These are phyloP conservation scores for Galleria mellonella DNA, from an alignment of 1,140 invertebrate genomes.

Conservation along the genomic window DNA sequence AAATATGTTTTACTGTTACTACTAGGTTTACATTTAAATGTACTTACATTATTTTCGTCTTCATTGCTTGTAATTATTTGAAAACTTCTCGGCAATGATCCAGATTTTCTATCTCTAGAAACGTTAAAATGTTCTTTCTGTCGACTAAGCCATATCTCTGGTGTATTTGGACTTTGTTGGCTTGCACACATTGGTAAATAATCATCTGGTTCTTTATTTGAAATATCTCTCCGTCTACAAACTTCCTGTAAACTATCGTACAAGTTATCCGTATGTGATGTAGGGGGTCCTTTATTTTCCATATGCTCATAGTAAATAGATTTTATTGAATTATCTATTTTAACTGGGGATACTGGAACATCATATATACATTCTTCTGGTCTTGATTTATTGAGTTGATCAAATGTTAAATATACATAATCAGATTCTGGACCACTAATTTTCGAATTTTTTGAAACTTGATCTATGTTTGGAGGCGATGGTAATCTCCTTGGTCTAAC, in stretches of 20 bases:
- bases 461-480: slow-evolving; percentile 29
- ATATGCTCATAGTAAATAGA: slow-evolving; percentile 55
- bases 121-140: slow-evolving; percentile 72
- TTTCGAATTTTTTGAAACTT: slow-evolving; percentile 15
- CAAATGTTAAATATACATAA: slow-evolving; percentile 70
- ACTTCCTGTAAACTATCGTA: slow-evolving; percentile 60
- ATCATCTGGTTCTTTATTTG: slow-evolving; percentile 33
- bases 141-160: slow-evolving; percentile 72
- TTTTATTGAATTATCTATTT: slow-evolving; percentile 24
- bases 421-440: slow-evolving; percentile 54
- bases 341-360: slow-evolving; percentile 58
- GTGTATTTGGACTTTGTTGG: slow-evolving; percentile 67
- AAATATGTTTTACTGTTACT: slow-evolving; percentile 68
- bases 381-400: slow-evolving; percentile 45
- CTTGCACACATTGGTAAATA: slow-evolving; percentile 63
- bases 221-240: slow-evolving; percentile 44
- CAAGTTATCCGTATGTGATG: slow-evolving; percentile 38
- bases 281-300: slow-evolving; percentile 35
- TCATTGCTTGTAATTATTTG: slow-evolving; percentile 74
- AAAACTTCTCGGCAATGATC: slow-evolving; percentile 86
- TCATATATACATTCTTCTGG: slow-evolving; percentile 63
- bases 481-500: slow-evolving; percentile 38
- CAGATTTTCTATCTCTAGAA: slow-evolving; percentile 78
- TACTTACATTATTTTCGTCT: slow-evolving; percentile 39
- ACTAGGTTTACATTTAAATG: slow-evolving; percentile 69